Evolutionary conservation across 2,113 vertebrate species (phyloP).

Genomic region (Paracyprichromis sp.): DNA sequence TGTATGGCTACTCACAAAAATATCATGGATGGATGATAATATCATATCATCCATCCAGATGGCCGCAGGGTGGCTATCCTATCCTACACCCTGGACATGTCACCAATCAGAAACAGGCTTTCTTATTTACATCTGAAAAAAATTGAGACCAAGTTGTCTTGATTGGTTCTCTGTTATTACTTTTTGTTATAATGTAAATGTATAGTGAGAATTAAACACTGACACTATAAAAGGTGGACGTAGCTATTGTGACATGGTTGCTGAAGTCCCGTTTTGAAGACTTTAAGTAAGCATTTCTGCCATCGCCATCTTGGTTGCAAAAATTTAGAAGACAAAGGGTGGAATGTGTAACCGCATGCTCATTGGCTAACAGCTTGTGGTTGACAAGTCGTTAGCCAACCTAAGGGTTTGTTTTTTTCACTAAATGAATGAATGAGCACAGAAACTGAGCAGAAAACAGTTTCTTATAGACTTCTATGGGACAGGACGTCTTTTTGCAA

Average conservation of each 20-base stretch:
- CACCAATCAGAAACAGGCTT: background rate
- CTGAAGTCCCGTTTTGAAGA: background rate
- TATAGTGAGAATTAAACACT: background rate
- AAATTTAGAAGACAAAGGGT: background rate
- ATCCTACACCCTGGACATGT: background rate
- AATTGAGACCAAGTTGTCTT: background rate
- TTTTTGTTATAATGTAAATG: background rate
- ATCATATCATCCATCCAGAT: background rate
- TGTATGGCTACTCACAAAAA: background rate
- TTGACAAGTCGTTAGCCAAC: background rate
- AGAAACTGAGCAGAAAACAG: background rate
- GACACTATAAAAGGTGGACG: background rate
- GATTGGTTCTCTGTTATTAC: background rate
- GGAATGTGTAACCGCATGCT: background rate
- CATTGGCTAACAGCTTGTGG: background rate
- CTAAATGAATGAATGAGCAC: background rate
- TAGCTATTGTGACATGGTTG: background rate
- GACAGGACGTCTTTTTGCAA: background rate
- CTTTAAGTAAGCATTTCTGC: background rate
- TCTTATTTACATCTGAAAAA: background rate
- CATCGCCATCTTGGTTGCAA: background rate
- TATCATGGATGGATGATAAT: background rate
- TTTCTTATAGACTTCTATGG: background rate
- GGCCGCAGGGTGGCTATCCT: background rate
- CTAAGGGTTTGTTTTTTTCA: background rate